These are phyloP conservation scores for Barypeithes pellucidus DNA, from an alignment of 2,888 invertebrate species.

Conservation along the genomic window DNA sequence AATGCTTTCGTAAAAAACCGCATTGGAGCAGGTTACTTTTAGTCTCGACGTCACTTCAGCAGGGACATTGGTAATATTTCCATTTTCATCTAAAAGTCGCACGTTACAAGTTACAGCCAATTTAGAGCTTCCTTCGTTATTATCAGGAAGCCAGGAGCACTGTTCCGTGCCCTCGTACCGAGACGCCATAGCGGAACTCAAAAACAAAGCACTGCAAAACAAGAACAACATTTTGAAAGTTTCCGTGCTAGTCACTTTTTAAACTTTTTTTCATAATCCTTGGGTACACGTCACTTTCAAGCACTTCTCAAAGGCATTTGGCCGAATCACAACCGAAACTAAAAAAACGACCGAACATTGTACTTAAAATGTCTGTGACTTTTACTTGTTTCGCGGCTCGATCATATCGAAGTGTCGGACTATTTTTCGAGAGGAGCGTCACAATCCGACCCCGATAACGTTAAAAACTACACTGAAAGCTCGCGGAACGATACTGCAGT, in stretches of 20 bases:
- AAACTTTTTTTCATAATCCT: slow-evolving; percentile 35
- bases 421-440: slow-evolving; percentile 34
- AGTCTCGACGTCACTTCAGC: slow-evolving; percentile 83
- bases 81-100: slow-evolving; percentile 80
- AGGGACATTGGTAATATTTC: slow-evolving; percentile 78
- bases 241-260: slow-evolving; percentile 33
- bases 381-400: slow-evolving; percentile 35
- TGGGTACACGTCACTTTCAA: slow-evolving; percentile 5
- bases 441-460: slow-evolving; percentile 54
- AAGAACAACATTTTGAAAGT: slow-evolving; percentile 47
- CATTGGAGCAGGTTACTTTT: slow-evolving; percentile 84
- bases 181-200: slow-evolving; percentile 8
- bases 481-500: slow-evolving; percentile 65
- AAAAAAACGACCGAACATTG: slow-evolving; percentile 8
- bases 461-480: slow-evolving; percentile 65
- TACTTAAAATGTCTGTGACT: slow-evolving; percentile 11
- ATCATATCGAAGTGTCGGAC: slow-evolving; percentile 40
- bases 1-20: slow-evolving; percentile 85
- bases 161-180: slow-evolving; percentile 68
- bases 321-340: slow-evolving; percentile 42
- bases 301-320: slow-evolving; percentile 23
- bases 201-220: slow-evolving; percentile 42
- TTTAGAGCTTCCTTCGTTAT: slow-evolving; percentile 72
- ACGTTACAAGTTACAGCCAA: slow-evolving; percentile 78
- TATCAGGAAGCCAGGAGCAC: slow-evolving; percentile 71